Conservation (phyloP, 2,113 vertebrate genomes). For the Coreoperca whiteheadi region DNA sequence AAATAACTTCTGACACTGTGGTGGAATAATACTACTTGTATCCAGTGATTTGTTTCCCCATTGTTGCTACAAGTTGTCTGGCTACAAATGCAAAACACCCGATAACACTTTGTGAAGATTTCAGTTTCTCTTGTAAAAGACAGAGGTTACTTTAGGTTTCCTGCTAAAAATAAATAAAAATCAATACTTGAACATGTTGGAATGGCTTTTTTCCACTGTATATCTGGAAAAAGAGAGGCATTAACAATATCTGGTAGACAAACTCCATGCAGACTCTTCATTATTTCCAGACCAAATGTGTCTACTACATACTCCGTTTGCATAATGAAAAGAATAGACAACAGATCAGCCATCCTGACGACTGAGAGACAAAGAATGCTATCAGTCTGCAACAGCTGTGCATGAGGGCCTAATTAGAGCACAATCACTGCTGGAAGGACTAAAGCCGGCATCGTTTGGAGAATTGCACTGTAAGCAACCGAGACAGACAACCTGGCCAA, state of each 20-base stretch:
- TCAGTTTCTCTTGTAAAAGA: background rate
- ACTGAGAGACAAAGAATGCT: slow-evolving; percentile 61
- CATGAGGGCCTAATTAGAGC: slow-evolving; percentile 67
- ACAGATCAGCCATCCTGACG: slow-evolving; percentile 55
- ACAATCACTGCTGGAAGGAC: slow-evolving; percentile 57
- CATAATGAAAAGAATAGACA: slow-evolving; percentile 57
- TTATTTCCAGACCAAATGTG: slow-evolving; percentile 53
- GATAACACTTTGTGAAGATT: background rate
- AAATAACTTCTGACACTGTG: background rate
- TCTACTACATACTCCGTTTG: slow-evolving; percentile 45
- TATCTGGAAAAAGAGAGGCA: background rate
- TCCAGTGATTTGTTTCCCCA: background rate
- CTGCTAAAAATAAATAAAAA: slow-evolving; percentile 18
- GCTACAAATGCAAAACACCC: background rate
- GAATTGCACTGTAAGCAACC: slow-evolving; percentile 61
- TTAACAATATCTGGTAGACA: slow-evolving; percentile 33
- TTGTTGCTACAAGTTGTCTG: background rate
- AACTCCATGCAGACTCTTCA: slow-evolving; percentile 51
- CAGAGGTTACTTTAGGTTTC: background rate
- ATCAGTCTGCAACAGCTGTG: slow-evolving; percentile 72
- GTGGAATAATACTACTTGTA: background rate
- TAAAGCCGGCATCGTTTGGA: slow-evolving; percentile 26
- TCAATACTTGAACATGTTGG: slow-evolving; percentile 15
- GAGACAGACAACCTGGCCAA: slow-evolving; percentile 52
- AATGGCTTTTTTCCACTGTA: slow-evolving; percentile 5